These are phyloP conservation scores for Ochotona curzoniae DNA, from an alignment of 2,113 vertebrate genomes.

Conservation along the genomic window DNA sequence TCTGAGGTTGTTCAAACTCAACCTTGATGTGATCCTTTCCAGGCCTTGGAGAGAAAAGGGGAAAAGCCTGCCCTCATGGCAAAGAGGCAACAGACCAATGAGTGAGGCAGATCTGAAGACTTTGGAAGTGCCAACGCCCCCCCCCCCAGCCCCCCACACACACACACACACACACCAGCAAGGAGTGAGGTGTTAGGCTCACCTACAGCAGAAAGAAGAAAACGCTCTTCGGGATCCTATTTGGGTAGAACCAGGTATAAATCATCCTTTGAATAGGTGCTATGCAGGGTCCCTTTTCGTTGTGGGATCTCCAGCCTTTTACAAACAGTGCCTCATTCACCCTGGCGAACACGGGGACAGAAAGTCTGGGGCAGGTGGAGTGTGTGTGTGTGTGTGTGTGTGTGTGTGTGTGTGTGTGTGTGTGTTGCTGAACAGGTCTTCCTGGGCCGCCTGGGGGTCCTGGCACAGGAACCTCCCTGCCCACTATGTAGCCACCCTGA, in stretches of 20 bases:
- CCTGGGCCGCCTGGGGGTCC: background rate
- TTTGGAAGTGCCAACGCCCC: conserved; percentile 50
- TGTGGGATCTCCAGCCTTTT: conserved; percentile 3
- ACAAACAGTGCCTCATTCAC: conserved; percentile 51
- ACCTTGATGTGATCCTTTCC: conserved; percentile 28
- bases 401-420: too few relatives aligned
- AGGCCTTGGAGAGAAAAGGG: conserved; percentile 10
- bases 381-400: background rate
- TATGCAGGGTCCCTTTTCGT: background rate
- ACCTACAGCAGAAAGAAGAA: conserved; percentile 44
- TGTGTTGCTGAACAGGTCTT: conserved; percentile 26
- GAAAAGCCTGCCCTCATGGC: background rate
- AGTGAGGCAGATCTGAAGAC: conserved; percentile 35
- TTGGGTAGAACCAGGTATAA: conserved; percentile 63
- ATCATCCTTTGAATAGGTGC: conserved; percentile 69
- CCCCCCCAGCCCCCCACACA: too few relatives aligned
- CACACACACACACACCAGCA: too few relatives aligned
- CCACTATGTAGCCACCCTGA: background rate
- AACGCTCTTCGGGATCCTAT: conserved; percentile 30
- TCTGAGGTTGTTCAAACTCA: background rate
- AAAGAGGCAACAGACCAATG: conserved; percentile 36
- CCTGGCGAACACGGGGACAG: conserved; percentile 18
- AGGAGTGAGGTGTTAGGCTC: conserved; percentile 36
- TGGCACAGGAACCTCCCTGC: background rate
- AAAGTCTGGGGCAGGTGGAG: background rate